Evolutionary conservation across 1,140 invertebrate genomes (phyloP).

Genomic region (Drosophila teissieri): DNA sequence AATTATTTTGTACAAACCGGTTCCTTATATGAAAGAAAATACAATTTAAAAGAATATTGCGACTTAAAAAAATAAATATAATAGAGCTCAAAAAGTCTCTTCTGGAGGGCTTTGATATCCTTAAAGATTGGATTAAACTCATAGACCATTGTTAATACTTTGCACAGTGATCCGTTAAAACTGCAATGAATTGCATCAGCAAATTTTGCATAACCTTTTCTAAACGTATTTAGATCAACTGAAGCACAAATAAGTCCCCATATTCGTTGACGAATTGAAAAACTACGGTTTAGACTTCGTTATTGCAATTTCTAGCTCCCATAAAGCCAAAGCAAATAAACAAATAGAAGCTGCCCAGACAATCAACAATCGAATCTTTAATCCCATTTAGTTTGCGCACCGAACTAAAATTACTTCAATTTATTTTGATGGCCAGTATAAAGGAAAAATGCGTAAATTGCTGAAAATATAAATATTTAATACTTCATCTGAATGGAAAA

Average conservation of each 20-base stretch:
- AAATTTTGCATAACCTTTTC: background rate
- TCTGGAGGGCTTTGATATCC: too few species aligned
- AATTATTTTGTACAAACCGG: conserved; percentile 6
- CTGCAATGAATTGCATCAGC: conserved; percentile 13
- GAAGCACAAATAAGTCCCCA: conserved; percentile 4
- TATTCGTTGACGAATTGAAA: conserved; percentile 1
- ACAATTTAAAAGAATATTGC: too few species aligned
- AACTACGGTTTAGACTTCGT: background rate
- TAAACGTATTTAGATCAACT: background rate
- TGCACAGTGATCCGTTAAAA: background rate
- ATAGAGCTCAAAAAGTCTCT: too few species aligned
- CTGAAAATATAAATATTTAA: conserved; percentile 60
- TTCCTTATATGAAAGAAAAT: too few species aligned
- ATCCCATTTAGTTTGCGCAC: conserved; percentile 66
- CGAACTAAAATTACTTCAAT: conserved; percentile 65
- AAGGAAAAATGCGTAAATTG: conserved; percentile 52
- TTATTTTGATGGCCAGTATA: conserved; percentile 70
- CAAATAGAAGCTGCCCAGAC: conserved; percentile 45
- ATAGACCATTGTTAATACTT: too few species aligned
- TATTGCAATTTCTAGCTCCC: background rate
- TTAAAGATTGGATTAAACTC: too few species aligned
- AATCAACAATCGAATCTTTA: conserved; percentile 59
- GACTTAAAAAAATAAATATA: too few species aligned
- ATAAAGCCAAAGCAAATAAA: conserved; percentile 42
- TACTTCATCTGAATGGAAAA: conserved; percentile 10